Percentiles rank a stretch among this genome's conserved stretches.
Evolutionary conservation across 1,140 invertebrate species (phyloP).

Genomic region (Chironomus striatipennis): DNA sequence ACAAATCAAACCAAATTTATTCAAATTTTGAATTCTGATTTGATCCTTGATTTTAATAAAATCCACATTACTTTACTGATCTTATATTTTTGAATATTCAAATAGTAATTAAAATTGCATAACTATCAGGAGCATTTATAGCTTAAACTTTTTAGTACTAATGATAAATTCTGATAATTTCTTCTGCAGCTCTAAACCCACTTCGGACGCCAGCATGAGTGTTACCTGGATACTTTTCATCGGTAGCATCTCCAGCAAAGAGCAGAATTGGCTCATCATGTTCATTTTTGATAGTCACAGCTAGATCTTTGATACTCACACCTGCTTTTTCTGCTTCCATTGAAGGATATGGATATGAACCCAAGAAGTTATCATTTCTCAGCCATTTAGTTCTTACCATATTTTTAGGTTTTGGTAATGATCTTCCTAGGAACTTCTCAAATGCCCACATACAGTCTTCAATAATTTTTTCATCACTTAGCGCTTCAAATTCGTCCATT

Average conservation of each 20-base stretch:
- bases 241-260: conserved; percentile 66
- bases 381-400: background rate
- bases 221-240: conserved; percentile 58
- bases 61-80: too few species aligned
- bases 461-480: background rate
- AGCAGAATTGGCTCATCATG: conserved; percentile 45
- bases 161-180: too few species aligned
- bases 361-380: background rate
- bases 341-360: background rate
- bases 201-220: conserved; percentile 57
- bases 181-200: conserved; percentile 34
- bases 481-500: background rate
- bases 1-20: too few species aligned
- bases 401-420: background rate
- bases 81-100: too few species aligned
- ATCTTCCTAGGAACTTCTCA: conserved; percentile 1
- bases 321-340: background rate
- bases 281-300: conserved; percentile 36
- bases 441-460: background rate
- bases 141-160: too few species aligned
- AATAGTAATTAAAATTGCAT: too few species aligned
- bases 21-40: too few species aligned
- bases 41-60: too few species aligned
- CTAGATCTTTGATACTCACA: conserved; percentile 29
- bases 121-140: too few species aligned